Evolutionary conservation across 2,888 invertebrate genomes (phyloP).

Genomic region (Microplitis manilae): DNA sequence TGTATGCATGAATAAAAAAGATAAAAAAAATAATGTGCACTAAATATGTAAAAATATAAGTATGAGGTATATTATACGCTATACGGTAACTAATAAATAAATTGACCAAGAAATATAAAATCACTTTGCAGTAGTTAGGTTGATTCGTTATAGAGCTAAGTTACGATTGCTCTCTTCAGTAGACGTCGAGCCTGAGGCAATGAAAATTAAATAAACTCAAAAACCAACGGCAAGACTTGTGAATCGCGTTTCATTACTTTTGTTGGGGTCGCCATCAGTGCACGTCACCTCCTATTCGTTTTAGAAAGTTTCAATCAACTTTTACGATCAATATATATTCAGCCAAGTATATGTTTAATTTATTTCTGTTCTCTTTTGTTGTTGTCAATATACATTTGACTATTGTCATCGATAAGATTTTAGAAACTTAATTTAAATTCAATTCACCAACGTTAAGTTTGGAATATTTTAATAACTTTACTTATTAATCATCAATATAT

Average conservation of each 20-base stretch:
- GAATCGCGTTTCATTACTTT: conserved; percentile 41
- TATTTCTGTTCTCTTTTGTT: conserved; percentile 42
- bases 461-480: not conserved
- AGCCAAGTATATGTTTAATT: conserved; percentile 41
- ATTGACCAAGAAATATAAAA: conserved; percentile 18
- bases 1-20: not conserved
- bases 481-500: not conserved
- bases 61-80: not conserved
- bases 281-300: conserved; percentile 47
- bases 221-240: conserved; percentile 4
- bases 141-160: conserved; percentile 20
- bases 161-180: conserved; percentile 26
- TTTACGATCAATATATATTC: conserved; percentile 47
- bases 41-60: not conserved
- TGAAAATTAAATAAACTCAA: conserved; percentile 37
- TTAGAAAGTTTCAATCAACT: conserved; percentile 53
- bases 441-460: conserved; percentile 27
- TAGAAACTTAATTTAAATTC: conserved; percentile 17
- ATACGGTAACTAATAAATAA: not conserved
- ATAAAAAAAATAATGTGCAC: not conserved
- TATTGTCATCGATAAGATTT: conserved; percentile 32
- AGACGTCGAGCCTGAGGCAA: conserved; percentile 18
- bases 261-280: conserved; percentile 14
- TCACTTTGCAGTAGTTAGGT: conserved; percentile 23
- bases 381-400: not conserved